Evolutionary conservation across 1,140 invertebrate species (phyloP).

Genomic region (Hylyphantes graminicola): DNA sequence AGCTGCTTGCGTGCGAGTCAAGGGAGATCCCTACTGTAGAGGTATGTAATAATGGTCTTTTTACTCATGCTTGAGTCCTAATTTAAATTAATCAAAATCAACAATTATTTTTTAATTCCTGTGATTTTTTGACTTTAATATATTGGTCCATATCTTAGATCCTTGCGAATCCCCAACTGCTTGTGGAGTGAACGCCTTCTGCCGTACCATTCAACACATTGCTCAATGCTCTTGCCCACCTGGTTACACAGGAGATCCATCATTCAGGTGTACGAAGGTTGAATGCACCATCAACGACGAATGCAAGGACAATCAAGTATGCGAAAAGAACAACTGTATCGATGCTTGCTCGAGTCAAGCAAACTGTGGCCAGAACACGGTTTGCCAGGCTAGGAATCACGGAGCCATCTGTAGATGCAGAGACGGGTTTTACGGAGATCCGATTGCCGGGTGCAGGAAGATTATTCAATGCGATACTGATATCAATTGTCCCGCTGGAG

Average conservation of each 20-base stretch:
- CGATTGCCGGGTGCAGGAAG: slow-evolving; percentile 69
- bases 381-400: slow-evolving; percentile 74
- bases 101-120: background rate
- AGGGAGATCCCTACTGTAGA: slow-evolving; percentile 70
- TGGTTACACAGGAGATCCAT: slow-evolving; percentile 65
- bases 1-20: slow-evolving; percentile 73
- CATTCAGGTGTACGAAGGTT: slow-evolving; percentile 65
- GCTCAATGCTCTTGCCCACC: slow-evolving; percentile 67
- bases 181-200: slow-evolving; percentile 83
- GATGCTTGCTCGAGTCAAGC: slow-evolving; percentile 66
- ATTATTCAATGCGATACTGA: slow-evolving; percentile 63
- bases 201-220: slow-evolving; percentile 72
- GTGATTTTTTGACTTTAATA: background rate
- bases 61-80: slow-evolving; percentile 51
- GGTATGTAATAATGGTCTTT: slow-evolving; percentile 64
- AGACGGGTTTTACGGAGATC: slow-evolving; percentile 81
- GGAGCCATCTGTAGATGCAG: slow-evolving; percentile 80
- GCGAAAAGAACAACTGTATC: slow-evolving; percentile 66
- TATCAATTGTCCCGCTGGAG: slow-evolving; percentile 63
- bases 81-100: background rate
- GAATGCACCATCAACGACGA: slow-evolving; percentile 84
- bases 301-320: slow-evolving; percentile 81
- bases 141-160: slow-evolving; percentile 73
- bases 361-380: slow-evolving; percentile 61
- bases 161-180: slow-evolving; percentile 80